Conservation (phyloP, 2,113 vertebrate genomes). For the Brachyistius frenatus region DNA sequence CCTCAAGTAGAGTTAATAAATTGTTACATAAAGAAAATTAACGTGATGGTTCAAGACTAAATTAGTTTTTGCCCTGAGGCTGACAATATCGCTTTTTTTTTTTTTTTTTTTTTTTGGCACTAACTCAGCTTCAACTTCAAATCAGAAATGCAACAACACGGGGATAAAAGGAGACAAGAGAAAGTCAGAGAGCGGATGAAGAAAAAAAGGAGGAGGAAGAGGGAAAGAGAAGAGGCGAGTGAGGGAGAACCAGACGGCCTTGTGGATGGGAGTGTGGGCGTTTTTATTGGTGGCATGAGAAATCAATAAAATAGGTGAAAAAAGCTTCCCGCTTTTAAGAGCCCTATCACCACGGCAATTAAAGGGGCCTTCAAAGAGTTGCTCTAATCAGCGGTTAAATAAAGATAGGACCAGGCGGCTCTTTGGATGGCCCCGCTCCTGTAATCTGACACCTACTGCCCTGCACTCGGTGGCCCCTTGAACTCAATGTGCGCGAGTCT, state of each 20-base stretch:
- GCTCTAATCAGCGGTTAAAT: conserved; percentile 79
- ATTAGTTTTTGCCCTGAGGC: no score
- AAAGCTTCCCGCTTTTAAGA: conserved; percentile 68
- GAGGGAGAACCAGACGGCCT: conserved; percentile 40
- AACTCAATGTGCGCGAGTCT: conserved; percentile 45
- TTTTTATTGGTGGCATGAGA: conserved; percentile 79
- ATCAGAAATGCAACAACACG: background rate
- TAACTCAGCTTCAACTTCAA: background rate
- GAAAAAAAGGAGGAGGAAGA: conserved; percentile 35
- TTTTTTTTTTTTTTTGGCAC: background rate
- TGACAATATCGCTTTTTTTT: no score
- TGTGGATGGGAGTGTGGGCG: conserved; percentile 47
- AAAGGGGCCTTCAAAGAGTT: conserved; percentile 80
- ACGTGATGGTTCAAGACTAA: no score
- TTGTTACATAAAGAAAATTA: no score
- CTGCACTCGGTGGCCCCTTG: conserved; percentile 74
- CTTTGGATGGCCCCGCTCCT: conserved; percentile 75
- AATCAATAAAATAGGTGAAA: conserved; percentile 81
- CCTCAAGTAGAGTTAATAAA: no score
- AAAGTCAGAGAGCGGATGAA: conserved; percentile 11
- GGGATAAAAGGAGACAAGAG: background rate
- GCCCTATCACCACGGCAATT: conserved; percentile 74
- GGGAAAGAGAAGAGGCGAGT: conserved; percentile 16
- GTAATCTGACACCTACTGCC: conserved; percentile 81
- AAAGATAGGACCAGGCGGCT: conserved; percentile 79